Evolutionary conservation across 1,140 invertebrate species (phyloP).

Genomic region (Lepidurus packardi): DNA sequence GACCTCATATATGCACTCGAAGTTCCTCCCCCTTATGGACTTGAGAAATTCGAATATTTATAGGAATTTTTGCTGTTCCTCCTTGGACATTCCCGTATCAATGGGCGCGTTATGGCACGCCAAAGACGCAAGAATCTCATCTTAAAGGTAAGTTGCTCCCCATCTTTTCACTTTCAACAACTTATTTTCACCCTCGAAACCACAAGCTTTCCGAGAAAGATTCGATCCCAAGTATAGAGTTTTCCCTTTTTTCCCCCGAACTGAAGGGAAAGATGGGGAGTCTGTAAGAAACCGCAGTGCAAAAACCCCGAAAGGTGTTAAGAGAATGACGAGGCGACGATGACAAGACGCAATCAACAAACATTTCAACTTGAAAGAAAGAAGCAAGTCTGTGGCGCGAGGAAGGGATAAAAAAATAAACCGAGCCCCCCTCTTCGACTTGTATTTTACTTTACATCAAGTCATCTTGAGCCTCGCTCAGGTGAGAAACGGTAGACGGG

Average conservation of each 20-base stretch:
- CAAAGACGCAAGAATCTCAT: too few species aligned
- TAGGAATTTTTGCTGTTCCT: too few species aligned
- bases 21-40: too few species aligned
- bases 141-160: too few species aligned
- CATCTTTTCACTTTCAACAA: too few species aligned
- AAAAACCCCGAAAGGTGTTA: neutral
- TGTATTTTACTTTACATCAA: neutral
- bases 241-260: neutral
- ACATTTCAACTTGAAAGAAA: constrained; percentile 7
- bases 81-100: too few species aligned
- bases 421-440: neutral
- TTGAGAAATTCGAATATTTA: too few species aligned
- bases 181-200: too few species aligned
- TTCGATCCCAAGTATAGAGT: neutral
- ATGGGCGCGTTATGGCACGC: too few species aligned
- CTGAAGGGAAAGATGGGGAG: neutral
- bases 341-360: constrained; percentile 22
- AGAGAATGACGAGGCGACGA: constrained; percentile 17
- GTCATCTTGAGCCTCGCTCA: neutral
- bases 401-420: neutral
- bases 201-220: too few species aligned
- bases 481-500: neutral
- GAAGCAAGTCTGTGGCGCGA: neutral
- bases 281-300: neutral
- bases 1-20: too few species aligned